Conservation (phyloP, 2,113 vertebrate species). For the Coptodon rendalli region DNA sequence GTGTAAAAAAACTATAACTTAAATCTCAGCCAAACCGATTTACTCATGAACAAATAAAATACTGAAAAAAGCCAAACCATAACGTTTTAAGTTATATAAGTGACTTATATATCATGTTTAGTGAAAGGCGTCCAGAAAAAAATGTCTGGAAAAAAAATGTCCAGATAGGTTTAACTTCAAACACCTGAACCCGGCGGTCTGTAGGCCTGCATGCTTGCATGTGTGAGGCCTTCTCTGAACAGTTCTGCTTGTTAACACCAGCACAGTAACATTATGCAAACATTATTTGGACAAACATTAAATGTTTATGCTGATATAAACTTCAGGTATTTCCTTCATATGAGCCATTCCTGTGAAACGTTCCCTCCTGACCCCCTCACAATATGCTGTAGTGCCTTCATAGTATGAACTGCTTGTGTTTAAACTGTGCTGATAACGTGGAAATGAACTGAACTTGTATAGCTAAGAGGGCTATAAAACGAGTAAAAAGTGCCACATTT, state of each 20-base stretch:
- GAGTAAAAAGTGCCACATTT: fast-evolving
- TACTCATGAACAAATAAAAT: background rate
- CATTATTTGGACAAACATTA: background rate
- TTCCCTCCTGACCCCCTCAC: background rate
- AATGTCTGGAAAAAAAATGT: background rate
- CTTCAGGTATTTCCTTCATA: background rate
- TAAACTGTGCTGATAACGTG: fast-evolving
- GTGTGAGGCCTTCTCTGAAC: background rate
- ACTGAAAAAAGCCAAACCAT: fast-evolving
- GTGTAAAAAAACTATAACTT: background rate
- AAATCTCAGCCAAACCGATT: background rate
- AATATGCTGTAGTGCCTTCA: background rate
- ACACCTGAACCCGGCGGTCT: background rate
- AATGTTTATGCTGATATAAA: background rate
- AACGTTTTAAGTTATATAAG: fast-evolving
- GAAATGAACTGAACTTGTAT: fast-evolving
- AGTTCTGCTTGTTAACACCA: background rate
- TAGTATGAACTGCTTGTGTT: background rate
- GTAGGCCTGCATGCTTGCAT: fast-evolving
- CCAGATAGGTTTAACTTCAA: background rate
- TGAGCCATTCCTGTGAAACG: background rate
- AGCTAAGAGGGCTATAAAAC: fast-evolving
- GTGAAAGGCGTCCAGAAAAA: no score
- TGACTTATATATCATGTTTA: fast-evolving
- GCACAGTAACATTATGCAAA: background rate